phyloP scores from a whole-genome alignment of 2,113 vertebrate species.

The Ailuropoda melanoleuca region DNA sequence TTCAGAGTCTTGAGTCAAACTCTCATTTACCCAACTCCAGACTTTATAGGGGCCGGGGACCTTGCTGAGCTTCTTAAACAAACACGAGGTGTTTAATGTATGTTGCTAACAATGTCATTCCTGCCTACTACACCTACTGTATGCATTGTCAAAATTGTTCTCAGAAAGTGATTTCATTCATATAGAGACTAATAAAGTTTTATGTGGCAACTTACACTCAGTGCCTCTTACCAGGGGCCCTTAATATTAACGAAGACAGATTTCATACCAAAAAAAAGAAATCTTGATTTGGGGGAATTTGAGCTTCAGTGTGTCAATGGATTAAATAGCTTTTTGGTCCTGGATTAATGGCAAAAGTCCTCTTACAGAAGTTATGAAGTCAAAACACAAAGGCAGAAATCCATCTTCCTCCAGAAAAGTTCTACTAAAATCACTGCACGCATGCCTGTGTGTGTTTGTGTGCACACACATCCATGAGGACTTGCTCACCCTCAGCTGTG shows the following conservation, averaged over 20 bases:
- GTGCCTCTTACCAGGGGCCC: accelerated
- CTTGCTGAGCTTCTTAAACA: not conserved
- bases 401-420: not conserved
- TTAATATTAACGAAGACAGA: not conserved
- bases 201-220: not conserved
- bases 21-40: not conserved
- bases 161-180: not conserved
- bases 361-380: not conserved
- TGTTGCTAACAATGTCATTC: not conserved
- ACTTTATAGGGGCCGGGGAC: not conserved
- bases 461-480: not conserved
- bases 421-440: not conserved
- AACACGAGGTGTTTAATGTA: not conserved
- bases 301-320: not conserved
- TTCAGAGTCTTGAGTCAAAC: not conserved
- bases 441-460: not conserved
- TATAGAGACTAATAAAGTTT: not conserved
- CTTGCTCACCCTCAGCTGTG: not conserved
- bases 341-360: not conserved
- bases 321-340: not conserved
- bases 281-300: not conserved
- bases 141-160: not conserved
- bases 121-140: not conserved
- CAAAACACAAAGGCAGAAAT: not conserved
- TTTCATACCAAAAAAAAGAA: not conserved